Percentiles rank a stretch among this genome's conserved stretches.
Conservation (phyloP, 2,113 vertebrate species). For the Aix galericulata region DNA sequence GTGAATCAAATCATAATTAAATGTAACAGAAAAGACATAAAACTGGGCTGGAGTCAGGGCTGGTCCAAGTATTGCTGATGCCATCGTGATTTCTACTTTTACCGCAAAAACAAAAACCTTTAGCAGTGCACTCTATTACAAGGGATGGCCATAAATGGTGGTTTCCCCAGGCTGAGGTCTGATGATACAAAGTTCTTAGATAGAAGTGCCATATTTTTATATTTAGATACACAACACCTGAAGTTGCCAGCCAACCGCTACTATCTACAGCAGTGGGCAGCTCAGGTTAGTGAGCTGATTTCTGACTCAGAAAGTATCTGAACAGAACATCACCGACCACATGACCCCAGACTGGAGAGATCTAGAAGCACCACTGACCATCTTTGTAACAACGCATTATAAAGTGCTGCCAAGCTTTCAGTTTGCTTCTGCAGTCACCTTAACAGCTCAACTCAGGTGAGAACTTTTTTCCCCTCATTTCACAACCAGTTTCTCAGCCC, state of each 20-base stretch:
- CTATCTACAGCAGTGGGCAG: not conserved
- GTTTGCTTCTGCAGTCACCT: not conserved
- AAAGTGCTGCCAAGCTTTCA: not conserved
- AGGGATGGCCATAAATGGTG: not conserved
- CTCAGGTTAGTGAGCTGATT: not conserved
- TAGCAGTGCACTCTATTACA: not conserved
- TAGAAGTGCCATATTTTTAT: not conserved
- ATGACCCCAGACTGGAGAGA: not conserved
- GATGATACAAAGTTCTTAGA: rapidly evolving
- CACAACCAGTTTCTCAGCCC: not conserved
- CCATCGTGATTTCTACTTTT: not conserved
- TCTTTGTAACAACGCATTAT: not conserved
- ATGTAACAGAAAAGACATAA: not conserved
- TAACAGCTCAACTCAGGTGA: not conserved
- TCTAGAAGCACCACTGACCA: not conserved
- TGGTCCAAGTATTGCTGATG: not conserved
- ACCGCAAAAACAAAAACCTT: not conserved
- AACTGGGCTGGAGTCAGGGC: not conserved
- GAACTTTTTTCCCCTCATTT: not conserved
- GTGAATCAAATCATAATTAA: not conserved
- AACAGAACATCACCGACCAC: rapidly evolving
- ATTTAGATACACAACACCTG: not conserved
- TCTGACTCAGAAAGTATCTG: not conserved
- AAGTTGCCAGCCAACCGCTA: not conserved
- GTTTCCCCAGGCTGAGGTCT: not conserved